A percentile compares a stretch with the other conserved stretches of the same genome.
phyloP scores from a whole-genome alignment of 1,140 invertebrate genomes.

The Cyphomyrmex costatus region DNA sequence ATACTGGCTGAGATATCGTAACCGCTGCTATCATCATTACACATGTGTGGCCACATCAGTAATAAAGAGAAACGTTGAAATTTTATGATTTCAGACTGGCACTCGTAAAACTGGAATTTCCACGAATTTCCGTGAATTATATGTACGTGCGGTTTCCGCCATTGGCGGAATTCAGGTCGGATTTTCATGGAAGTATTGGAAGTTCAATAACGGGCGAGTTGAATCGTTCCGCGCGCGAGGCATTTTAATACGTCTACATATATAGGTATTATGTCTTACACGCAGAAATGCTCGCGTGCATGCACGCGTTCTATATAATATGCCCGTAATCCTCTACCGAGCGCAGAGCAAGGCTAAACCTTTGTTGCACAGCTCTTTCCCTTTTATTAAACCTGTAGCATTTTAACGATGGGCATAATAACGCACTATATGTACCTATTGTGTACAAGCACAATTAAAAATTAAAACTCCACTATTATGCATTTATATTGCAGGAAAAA shows the following conservation, averaged over 20 bases:
- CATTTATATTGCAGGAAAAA: not conserved
- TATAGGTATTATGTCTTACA: not conserved
- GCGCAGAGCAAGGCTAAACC: not conserved
- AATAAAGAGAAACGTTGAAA: slow-evolving; percentile 60
- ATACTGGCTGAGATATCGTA: not conserved
- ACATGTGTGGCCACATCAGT: slow-evolving; percentile 15
- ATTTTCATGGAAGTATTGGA: slow-evolving; percentile 55
- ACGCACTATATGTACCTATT: not conserved
- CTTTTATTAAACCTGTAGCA: slow-evolving; percentile 7
- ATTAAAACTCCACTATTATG: not conserved
- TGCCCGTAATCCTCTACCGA: not conserved
- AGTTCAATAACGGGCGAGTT: slow-evolving; percentile 28
- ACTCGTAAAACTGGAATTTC: slow-evolving; percentile 44
- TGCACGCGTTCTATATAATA: not conserved
- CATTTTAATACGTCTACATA: slow-evolving; percentile 2
- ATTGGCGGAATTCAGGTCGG: not conserved
- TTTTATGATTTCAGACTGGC: slow-evolving; percentile 45
- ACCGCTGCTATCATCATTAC: not conserved
- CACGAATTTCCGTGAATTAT: slow-evolving; percentile 40
- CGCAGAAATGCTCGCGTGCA: not conserved
- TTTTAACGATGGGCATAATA: not conserved
- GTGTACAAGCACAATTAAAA: slow-evolving; percentile 5
- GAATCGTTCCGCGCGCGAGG: slow-evolving; percentile 3
- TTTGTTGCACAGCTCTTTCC: not conserved
- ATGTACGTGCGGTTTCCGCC: not conserved